Evolutionary conservation across 1,140 invertebrate genomes (phyloP), one percentile per base, ranked within the genome.

Genomic region (Orius insidiosus): DNA sequence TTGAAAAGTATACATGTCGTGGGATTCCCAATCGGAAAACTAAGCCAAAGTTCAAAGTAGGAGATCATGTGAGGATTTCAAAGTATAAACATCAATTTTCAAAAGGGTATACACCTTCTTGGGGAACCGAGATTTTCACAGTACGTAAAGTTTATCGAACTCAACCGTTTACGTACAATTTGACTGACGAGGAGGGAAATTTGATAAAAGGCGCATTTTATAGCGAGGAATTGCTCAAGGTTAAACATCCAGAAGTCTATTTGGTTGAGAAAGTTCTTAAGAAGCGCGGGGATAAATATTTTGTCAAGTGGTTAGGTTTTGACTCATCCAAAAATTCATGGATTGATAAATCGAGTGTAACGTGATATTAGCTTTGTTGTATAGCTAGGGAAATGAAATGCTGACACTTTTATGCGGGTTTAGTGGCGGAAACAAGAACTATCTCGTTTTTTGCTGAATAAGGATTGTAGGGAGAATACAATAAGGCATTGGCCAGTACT

Each of bases 231-330:
- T 15, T 52, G 5, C 2, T 5, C 1, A 51, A 46, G 48, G 47
- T 49, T 10, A 54, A 52, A 53, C 42, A 56, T 53, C 50, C 48
- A 24, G 49, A 61, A 46, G 49, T 57, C 37, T 57, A 60, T 45
- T 39, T 62, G 11, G 53, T 60, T 34, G 55, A 58, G 49, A 58
- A 58, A 43, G 41, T 50, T 8, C n/a, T 52, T 14, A 35, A 43
- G 13, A 49, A 24, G 35, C 42, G 36, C n/a, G 48, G 48, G 6
- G n/a, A 47, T 42, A n/a, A 34, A 18, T 1, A 35, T n/a, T 45
- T 42, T 18, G 48, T 52, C n/a, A 52, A 52, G 30, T 52, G 48
- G 51, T 37, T 49, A 6, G 48, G 51, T 9, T 52, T 52, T 8
- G 40, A 38, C 4, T 10, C 31, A 7, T n/a, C 36, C 1, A 13